Evolutionary conservation across 2,113 vertebrate species (phyloP).

Genomic region (Ascaphus truei): DNA sequence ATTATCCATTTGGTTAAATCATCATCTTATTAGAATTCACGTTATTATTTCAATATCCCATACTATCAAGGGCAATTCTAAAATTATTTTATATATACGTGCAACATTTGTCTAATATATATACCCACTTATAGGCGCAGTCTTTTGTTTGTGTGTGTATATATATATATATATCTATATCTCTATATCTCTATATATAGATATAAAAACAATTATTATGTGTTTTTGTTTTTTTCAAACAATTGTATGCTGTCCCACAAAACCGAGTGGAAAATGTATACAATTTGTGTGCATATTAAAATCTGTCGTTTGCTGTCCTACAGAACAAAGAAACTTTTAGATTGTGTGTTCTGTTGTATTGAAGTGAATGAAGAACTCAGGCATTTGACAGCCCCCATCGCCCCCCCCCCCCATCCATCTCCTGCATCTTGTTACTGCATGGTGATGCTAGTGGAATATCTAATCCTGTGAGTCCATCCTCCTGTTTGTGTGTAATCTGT

Average conservation of each 20-base stretch:
- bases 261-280: constrained; percentile 28
- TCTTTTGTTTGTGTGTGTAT: too few relatives aligned
- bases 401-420: background rate
- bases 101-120: too few relatives aligned
- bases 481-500: background rate
- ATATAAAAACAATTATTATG: constrained; percentile 7
- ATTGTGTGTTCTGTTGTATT: background rate
- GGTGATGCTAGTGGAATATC: background rate
- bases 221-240: constrained; percentile 22
- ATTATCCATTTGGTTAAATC: too few relatives aligned
- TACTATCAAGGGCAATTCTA: too few relatives aligned
- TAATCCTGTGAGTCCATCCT: background rate
- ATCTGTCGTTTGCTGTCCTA: constrained; percentile 17
- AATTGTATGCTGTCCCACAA: too few relatives aligned
- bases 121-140: too few relatives aligned
- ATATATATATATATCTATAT: too few relatives aligned
- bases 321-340: too few relatives aligned
- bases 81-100: too few relatives aligned
- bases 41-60: too few relatives aligned
- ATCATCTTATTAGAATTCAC: too few relatives aligned
- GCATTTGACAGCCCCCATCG: background rate
- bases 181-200: too few relatives aligned
- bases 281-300: constrained; percentile 20
- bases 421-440: background rate
- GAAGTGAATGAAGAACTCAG: background rate